Percentiles rank a stretch among this genome's conserved stretches.
Evolutionary conservation across 2,797 vertebrate species (phyloP).

Genomic region (Prunella strophiata): DNA sequence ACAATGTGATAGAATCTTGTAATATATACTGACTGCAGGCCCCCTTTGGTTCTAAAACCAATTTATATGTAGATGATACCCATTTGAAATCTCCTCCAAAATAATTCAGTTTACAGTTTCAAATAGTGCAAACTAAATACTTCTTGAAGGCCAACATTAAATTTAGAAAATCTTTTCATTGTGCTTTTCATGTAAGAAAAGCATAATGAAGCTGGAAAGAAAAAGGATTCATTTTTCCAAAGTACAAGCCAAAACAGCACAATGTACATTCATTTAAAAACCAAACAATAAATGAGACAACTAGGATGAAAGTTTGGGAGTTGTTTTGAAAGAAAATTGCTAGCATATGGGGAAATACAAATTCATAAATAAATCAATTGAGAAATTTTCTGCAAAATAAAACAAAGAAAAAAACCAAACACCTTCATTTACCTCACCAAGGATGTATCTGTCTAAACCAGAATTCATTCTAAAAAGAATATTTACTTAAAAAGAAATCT

Average conservation of each 20-base stretch:
- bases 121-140: conserved; percentile 72
- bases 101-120: conserved; percentile 80
- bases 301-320: too few species aligned
- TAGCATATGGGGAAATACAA: not conserved
- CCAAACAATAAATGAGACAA: not conserved
- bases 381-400: not conserved
- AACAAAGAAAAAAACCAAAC: accelerated
- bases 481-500: not conserved
- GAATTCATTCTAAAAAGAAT: not conserved
- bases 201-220: not conserved
- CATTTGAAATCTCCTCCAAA: conserved; percentile 77
- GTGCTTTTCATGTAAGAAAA: not conserved
- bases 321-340: not conserved
- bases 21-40: conserved; percentile 74
- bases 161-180: not conserved
- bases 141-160: conserved; percentile 44
- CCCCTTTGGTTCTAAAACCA: conserved; percentile 77
- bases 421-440: not conserved
- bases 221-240: not conserved
- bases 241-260: not conserved
- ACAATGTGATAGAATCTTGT: conserved; percentile 78
- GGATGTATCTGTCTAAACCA: not conserved
- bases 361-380: not conserved
- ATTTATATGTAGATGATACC: conserved; percentile 88
- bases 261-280: not conserved